Conservation (phyloP, 1,140 invertebrate species). For the Eupeodes corollae region DNA sequence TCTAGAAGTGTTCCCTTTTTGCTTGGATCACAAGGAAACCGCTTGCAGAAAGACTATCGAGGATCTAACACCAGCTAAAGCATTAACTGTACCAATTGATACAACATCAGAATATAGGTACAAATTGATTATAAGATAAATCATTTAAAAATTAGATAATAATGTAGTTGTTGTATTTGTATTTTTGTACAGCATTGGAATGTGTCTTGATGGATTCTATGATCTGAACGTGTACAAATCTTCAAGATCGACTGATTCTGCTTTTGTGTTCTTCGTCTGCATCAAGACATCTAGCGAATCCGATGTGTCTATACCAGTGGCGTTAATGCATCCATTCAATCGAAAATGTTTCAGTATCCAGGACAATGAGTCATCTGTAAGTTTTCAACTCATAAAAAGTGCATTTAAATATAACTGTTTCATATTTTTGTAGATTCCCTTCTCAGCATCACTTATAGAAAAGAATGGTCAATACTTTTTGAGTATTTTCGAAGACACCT, state of each 20-base stretch:
- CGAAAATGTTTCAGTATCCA: constrained; percentile 30
- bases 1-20: constrained; percentile 17
- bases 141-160: too few relatives aligned
- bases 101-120: too few relatives aligned
- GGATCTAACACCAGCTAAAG: not conserved
- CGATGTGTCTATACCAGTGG: constrained; percentile 27
- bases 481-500: constrained; percentile 22
- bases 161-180: too few relatives aligned
- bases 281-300: constrained; percentile 10
- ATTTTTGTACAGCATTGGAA: constrained; percentile 12
- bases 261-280: constrained; percentile 27
- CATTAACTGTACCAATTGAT: too few relatives aligned
- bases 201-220: constrained; percentile 17
- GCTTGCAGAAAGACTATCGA: constrained; percentile 12
- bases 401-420: not conserved
- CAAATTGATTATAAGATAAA: too few relatives aligned
- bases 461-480: constrained; percentile 27
- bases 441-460: constrained; percentile 25
- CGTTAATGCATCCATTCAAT: constrained; percentile 20
- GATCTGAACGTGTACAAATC: constrained; percentile 19
- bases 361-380: constrained; percentile 11
- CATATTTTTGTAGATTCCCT: too few relatives aligned
- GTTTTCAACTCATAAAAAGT: not conserved
- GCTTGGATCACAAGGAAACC: constrained; percentile 29
- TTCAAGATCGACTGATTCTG: constrained; percentile 23